phyloP scores from a whole-genome alignment of 2,797 vertebrate species.

The Hydrocynus forskahlii region DNA sequence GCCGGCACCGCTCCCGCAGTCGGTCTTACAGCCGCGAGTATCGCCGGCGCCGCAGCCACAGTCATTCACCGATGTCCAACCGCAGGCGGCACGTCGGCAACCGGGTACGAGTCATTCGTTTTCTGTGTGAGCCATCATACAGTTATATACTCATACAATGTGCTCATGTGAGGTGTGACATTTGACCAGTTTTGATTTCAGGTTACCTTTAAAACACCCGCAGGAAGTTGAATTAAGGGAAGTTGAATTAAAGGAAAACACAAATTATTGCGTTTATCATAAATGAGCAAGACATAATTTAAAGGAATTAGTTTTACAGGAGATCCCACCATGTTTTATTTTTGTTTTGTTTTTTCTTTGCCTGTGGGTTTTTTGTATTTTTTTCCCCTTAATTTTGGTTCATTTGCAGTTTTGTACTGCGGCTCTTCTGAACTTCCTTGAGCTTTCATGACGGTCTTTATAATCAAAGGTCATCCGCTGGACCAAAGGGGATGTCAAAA shows the following conservation, averaged over 20 bases:
- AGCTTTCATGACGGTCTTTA: neutral
- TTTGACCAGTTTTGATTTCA: too few species aligned
- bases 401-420: neutral
- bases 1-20: slow-evolving; percentile 84
- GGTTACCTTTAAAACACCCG: too few species aligned
- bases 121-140: too few species aligned
- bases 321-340: too few species aligned
- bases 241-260: too few species aligned
- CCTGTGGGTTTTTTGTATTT: neutral
- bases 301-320: too few species aligned
- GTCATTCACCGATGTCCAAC: slow-evolving; percentile 96
- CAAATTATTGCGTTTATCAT: too few species aligned
- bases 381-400: slow-evolving; percentile 20
- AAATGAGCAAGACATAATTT: too few species aligned
- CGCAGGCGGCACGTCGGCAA: slow-evolving; percentile 93
- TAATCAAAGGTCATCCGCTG: slow-evolving; percentile 7
- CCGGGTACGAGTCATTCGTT: slow-evolving; percentile 76
- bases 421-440: neutral
- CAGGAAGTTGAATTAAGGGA: too few species aligned
- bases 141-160: too few species aligned
- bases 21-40: slow-evolving; percentile 93
- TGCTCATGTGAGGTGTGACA: too few species aligned
- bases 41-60: slow-evolving; percentile 86
- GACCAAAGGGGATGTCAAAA: slow-evolving; percentile 1
- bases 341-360: neutral